Evolutionary conservation across 2,797 vertebrate genomes (phyloP), one percentile per base, ranked within the genome.

Genomic region (Clarias laeviceps): DNA sequence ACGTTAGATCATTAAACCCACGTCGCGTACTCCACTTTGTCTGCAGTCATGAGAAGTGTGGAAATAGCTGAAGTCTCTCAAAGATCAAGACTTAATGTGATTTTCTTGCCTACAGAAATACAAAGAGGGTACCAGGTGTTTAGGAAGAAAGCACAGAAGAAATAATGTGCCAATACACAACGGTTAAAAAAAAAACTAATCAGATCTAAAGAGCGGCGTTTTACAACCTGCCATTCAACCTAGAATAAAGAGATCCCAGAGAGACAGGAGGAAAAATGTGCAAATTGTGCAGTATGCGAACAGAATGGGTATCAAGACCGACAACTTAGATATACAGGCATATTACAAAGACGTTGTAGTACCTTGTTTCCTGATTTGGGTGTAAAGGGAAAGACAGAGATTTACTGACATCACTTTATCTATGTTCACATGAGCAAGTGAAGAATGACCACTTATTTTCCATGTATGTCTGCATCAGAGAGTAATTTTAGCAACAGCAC

Each of bases 1-100:
- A 78, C 86, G 59, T 85, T 87, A 88, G 86, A 88, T 88, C 83
- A 86, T 90, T 88, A 90, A 88, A 84, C 88, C 88, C 65, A 61
- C 50, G 64, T 83, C 79, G 87, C 83, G 22, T 57, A 73, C 73
- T 87, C 84, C 73, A 59, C 82, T 87, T 83, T 86, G 86, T 86
- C 64, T 81, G 78, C 84, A 82, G 78, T 84, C 78, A 62, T 59
- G 50, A 82, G 56, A 61, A n/a, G 65, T 22, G 62, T 79, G 70
- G 57, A 78, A 86, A 45, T 45, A 59, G 32, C n/a, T 18, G 61
- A 50, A 66, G 62, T 34, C 24, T 80, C 85, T 82, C 29, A 73
- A 73, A 86, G 84, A 85, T 54, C 18, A 69, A 22, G 74, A 77
- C 45, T 7, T 66, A 40, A 80, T 87, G 20, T 50, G 77, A 76